Base-by-base conservation (phyloP, 1,140 invertebrate species). In the Trichoplusia ni region DNA sequence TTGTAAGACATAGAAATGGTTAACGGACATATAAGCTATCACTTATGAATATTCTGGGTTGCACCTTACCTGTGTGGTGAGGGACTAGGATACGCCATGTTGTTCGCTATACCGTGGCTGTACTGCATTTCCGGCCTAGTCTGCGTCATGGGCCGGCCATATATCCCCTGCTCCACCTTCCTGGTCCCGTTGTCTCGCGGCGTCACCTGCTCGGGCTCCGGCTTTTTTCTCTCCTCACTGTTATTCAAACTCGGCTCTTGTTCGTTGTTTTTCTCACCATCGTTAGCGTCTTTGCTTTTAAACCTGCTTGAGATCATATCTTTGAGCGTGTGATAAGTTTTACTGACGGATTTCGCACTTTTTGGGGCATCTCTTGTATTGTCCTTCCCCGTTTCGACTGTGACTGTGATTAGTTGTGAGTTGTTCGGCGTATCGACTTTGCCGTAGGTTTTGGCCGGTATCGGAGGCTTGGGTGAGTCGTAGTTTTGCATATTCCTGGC, bases 221-320 rank as follows among this genome's bases (percentile, higher is more conserved):
- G 38, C 18, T 38, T 90, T 67, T 92, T 92, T 35, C 92, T 73
- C 58, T 94, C 93, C 60, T 94, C 93, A 35, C 91, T 92, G 27
- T 94, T 95, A 81, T 95, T 95, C 18, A 94, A 76, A 69, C 91
- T 93, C 11, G 91, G 82, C 84, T 93, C 92, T 68, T 82, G 78
- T 71, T 94, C 93, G 56, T 91, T 89, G 9, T 86, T 91, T 11
- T 92, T 91, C 5, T 92, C 92, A 27, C 59, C 62, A 11, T 87
- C 86, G 71, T 80, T 85, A 47, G 78, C 90, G n/a, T 94, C 93
- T 75, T 93, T 93, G 60, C 90, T 93, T 74, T 94, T 95, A 80
- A 97, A 96, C 78, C 94, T 93, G 84, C 94, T 95, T 3, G 95
- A 95, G 75, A 97, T 95, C 92, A 96, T 96, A 79, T 96, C 95